Base-by-base conservation (phyloP, 2,797 vertebrate species). In the Leptodactylus fallax region DNA sequence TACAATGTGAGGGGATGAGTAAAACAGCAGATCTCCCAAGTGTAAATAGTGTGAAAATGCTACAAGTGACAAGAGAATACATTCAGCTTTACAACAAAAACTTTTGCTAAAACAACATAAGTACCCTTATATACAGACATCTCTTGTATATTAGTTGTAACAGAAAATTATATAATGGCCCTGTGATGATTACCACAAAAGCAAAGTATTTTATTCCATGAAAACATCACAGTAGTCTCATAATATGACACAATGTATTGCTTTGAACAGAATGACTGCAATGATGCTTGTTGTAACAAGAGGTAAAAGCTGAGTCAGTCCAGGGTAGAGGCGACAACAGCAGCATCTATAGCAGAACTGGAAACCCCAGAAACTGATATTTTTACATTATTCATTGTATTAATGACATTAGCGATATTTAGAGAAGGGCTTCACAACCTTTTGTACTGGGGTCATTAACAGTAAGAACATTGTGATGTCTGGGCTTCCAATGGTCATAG, bases 21-120 rank as follows among this genome's bases (percentile, higher is more conserved):
- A 77, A 85, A 77, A 53, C 72, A 61, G 63, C 72, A 51, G 47
- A 85, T 65, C 58, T 78, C 83, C 71, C 84, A 51, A 85, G 74
- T 63, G 74, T 78, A 77, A 61, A 85, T 51, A 47, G 74, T 78
- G 72, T 51, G 69, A 85, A 51, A 78, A 58, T 12, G 12, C 17
- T 61, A 85, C 23, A 55, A 45, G 14, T 61, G 71, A 74, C 71
- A 85, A 61, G 71, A 60, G 36, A 45, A 85, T n/a, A 47, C 7
- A 85, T 85, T 58, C 61, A 53, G 19, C 17, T 74, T 60, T 69
- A 76, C 83, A 76, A 85, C 79, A 27, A 36, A 63, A 63, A 9
- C 10, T 80, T 0, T 17, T 13, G 11, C 58, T 63, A 47, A 80
- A 61, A 61, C 36, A 53, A 2, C 7, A 53, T 12, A 53, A 49